Evolutionary conservation across 2,113 vertebrate genomes (phyloP), one percentile per base, ranked within the genome.

Genomic region (Upupa epops): DNA sequence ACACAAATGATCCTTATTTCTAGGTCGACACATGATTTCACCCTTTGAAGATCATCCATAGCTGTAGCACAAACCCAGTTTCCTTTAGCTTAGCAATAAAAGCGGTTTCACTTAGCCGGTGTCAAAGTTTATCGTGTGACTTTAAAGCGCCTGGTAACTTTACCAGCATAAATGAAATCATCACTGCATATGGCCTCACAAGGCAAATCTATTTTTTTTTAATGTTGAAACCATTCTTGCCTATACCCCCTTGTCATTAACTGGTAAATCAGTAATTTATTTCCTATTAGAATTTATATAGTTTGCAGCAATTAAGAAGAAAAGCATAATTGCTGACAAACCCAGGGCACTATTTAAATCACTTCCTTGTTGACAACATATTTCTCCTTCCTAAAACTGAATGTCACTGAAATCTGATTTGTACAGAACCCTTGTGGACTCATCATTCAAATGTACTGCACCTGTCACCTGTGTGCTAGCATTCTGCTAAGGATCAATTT

Each of bases 391-490:
- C 97, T 97, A 98, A 97, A 98, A 98, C 97, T 98, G 98, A 98
- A 98, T 98, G 97, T 98, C 97, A 98, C 97, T 98, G 97, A 98
- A 98, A 98, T 98, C 97, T 97, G 97, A 98, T 98, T 97, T 98
- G 97, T 98, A 95, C 97, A 98, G 98, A 97, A 98, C 97, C 97
- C 98, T 98, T 98, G 95, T 97, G 98, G 98, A 98, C 97, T 98
- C 97, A 97, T 97, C 97, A 96, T 98, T 98, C 98, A 97, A 98
- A 98, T 97, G 66, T 80, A 96, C 98, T 99, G 99, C 99, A 99
- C 99, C 99, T 99, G 99, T 99, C 99, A 99, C 99, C 99, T 99
- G 99, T 98, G 98, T 98, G 98, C 98, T 98, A 98, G 98, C 98
- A 98, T 98, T 98, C 98, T 98, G 98, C 98, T 98, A 98, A 98